phyloP scores from a whole-genome alignment of 2,888 invertebrate genomes.

The Caprella mutica region DNA sequence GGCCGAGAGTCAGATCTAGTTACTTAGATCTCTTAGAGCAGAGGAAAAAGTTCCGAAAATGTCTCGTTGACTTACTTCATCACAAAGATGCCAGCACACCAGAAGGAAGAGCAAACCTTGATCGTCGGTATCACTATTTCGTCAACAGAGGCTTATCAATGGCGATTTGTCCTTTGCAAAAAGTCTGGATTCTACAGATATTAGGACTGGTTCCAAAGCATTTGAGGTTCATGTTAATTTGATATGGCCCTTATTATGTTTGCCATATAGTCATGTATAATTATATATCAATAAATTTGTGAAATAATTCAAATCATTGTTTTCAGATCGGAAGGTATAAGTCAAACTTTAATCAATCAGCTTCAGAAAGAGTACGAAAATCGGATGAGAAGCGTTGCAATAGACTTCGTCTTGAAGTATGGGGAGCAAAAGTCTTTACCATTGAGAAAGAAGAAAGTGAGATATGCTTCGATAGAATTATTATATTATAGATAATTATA shows the following conservation, averaged over 20 bases:
- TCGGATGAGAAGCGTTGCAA: conserved; percentile 79
- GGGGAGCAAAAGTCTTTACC: conserved; percentile 33
- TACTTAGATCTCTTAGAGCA: conserved; percentile 43
- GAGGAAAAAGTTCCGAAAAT: conserved; percentile 68
- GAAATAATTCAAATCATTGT: background rate
- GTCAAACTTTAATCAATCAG: conserved; percentile 55
- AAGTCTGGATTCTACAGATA: conserved; percentile 26
- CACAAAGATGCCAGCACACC: conserved; percentile 21
- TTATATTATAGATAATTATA: no score
- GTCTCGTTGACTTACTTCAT: conserved; percentile 48
- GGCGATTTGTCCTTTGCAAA: conserved; percentile 26
- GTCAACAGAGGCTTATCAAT: conserved; percentile 31
- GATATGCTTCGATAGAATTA: no score
- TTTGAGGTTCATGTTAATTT: conserved; percentile 16
- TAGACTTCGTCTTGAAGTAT: conserved; percentile 80
- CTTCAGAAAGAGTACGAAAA: conserved; percentile 74
- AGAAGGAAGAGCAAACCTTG: conserved; percentile 18
- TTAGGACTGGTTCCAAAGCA: conserved; percentile 28
- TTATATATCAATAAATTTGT: background rate
- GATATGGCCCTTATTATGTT: background rate
- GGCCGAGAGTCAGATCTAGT: conserved; percentile 22
- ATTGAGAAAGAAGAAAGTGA: background rate
- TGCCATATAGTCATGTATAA: background rate
- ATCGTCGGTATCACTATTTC: conserved; percentile 31
- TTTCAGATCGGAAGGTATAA: conserved; percentile 41